Base-by-base conservation (phyloP, 2,797 vertebrate species). In the Enteromius radiatus region DNA sequence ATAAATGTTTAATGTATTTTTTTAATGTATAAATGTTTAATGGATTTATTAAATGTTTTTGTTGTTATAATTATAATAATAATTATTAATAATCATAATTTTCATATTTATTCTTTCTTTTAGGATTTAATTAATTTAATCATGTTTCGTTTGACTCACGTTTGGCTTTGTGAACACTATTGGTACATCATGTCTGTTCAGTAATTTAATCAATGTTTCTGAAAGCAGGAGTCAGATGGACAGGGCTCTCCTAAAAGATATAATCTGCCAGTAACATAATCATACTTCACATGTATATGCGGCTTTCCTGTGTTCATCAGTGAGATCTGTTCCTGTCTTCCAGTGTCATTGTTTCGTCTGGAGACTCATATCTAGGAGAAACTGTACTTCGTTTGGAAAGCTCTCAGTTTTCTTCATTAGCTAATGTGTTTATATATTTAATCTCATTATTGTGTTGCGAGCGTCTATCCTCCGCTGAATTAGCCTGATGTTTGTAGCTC, bases 351-450 rank as follows among this genome's bases (percentile, higher is more conserved):
- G 9, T 21, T 21, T 89, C 26, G 43, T 89, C 87, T 82, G 85
- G 85, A 89, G 88, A 88, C 84, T 83, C 84, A 80, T 83, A 89
- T 87, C 88, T 49, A 64, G 31, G 83, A 85, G 85, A 88, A 89
- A 87, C 90, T 91, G 75, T 89, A 89, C 92, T 93, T 92, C 86
- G 81, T 91, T 87, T 92, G 89, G 90, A 91, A 90, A 87, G 9
- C 64, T 65, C 83, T 74, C 23, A 76, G 86, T 84, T 84, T 76
- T 73, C 38, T 85, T 78, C 86, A 89, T 92, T 92, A 87, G 87
- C 86, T 93, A 91, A 94, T 93, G 87, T 92, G 89, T 94, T 94
- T 92, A 89, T 90, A 89, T 88, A 85, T 90, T 89, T 91, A 92
- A 92, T 89, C 89, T 90, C 86, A 75, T 91, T 91, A 90, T 85